These are phyloP conservation scores for Poeciliopsis occidentalis DNA, from an alignment of 2,113 vertebrate genomes.

Conservation along the genomic window DNA sequence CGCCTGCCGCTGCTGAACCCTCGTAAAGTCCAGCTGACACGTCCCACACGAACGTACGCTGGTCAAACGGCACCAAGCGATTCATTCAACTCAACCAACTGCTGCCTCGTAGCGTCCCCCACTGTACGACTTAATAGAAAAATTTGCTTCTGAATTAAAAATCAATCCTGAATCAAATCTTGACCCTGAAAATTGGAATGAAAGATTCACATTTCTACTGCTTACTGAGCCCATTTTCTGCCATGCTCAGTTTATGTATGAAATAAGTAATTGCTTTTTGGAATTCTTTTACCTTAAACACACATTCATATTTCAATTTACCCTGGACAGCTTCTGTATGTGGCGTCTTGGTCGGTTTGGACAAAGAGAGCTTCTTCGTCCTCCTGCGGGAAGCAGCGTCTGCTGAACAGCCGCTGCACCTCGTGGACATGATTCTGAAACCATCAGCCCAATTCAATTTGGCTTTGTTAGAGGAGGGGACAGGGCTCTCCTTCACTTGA, in stretches of 20 bases:
- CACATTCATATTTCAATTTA: constrained; percentile 60
- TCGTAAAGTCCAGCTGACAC: no score
- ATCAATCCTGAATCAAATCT: no score
- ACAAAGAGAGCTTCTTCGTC: constrained; percentile 49
- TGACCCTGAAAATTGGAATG: no score
- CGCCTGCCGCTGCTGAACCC: no score
- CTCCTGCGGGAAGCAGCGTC: constrained; percentile 13
- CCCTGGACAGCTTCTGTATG: constrained; percentile 23
- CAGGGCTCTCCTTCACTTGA: constrained; percentile 68
- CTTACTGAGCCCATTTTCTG: neutral
- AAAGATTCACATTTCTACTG: neutral
- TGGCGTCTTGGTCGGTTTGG: constrained; percentile 39
- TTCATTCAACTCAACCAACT: no score
- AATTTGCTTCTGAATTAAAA: no score
- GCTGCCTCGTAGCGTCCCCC: no score
- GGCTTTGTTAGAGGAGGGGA: constrained; percentile 67
- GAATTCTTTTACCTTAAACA: constrained; percentile 36
- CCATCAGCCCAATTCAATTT: constrained; percentile 79
- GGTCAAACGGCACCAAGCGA: no score
- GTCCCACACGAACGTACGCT: no score
- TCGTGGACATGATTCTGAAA: constrained; percentile 78
- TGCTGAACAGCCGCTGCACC: constrained; percentile 59
- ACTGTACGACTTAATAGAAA: no score
- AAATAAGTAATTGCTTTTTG: constrained; percentile 40
- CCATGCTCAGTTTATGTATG: constrained; percentile 42